Percentiles rank a stretch among this genome's conserved stretches.
phyloP scores from a whole-genome alignment of 1,140 invertebrate species.

The Zaprionus nigranus region DNA sequence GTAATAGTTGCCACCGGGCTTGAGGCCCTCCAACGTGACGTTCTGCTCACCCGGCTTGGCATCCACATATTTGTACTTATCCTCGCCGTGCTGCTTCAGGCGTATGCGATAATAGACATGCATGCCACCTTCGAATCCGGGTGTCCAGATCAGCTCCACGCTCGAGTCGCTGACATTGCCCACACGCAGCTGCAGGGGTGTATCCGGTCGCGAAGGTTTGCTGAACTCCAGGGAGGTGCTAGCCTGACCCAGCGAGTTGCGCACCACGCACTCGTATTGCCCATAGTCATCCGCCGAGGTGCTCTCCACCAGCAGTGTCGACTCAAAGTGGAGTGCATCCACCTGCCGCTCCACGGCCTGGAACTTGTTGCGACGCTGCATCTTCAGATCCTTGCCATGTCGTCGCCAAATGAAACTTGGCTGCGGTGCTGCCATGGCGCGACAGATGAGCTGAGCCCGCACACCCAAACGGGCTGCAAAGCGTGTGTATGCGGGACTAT shows the following conservation, averaged over 20 bases:
- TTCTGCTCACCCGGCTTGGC: slow-evolving; percentile 90
- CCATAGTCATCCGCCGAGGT: slow-evolving; percentile 94
- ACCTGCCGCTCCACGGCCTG: slow-evolving; percentile 70
- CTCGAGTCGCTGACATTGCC: slow-evolving; percentile 94
- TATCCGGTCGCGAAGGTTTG: slow-evolving; percentile 94
- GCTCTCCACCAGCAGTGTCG: slow-evolving; percentile 91
- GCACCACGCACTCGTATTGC: slow-evolving; percentile 93
- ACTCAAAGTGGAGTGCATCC: slow-evolving; percentile 89
- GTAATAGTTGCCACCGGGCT: slow-evolving; percentile 92
- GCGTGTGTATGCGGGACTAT: slow-evolving; percentile 91
- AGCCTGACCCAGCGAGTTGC: slow-evolving; percentile 94
- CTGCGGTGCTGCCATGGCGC: slow-evolving; percentile 91
- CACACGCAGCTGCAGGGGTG: slow-evolving; percentile 89
- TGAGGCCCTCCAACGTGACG: slow-evolving; percentile 89
- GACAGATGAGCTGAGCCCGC: slow-evolving; percentile 92
- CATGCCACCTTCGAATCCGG: slow-evolving; percentile 97
- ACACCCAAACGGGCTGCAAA: slow-evolving; percentile 94
- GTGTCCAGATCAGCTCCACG: slow-evolving; percentile 93
- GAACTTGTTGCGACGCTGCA: slow-evolving; percentile 76
- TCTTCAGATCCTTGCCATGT: slow-evolving; percentile 85
- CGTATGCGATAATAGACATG: slow-evolving; percentile 92
- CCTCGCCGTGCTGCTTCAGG: slow-evolving; percentile 85
- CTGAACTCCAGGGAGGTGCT: slow-evolving; percentile 91
- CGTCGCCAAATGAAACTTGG: slow-evolving; percentile 93
- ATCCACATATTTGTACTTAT: slow-evolving; percentile 91